A percentile compares a stretch with the other conserved stretches of the same genome.
These are phyloP conservation scores for Progne subis DNA, from an alignment of 2,113 vertebrate genomes.

Conservation along the genomic window DNA sequence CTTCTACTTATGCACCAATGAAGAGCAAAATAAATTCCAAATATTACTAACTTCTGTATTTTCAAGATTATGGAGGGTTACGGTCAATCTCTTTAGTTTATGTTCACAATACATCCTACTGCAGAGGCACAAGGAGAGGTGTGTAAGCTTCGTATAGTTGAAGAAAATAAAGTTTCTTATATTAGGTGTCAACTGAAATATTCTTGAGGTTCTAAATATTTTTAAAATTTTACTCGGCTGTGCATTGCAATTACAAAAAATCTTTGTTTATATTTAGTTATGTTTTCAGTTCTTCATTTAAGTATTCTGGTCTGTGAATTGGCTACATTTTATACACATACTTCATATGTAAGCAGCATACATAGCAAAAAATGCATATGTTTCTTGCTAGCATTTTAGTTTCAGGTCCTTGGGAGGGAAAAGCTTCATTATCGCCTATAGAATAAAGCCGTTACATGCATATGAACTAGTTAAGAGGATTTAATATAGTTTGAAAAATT, in stretches of 20 bases:
- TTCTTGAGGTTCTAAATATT: neutral
- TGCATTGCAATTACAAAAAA: neutral
- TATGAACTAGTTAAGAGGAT: neutral
- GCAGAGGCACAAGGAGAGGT: neutral
- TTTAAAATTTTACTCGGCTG: neutral
- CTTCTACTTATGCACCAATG: neutral
- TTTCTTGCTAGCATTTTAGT: neutral
- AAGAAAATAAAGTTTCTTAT: neutral
- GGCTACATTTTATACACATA: neutral
- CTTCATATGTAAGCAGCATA: neutral
- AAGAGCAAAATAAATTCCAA: neutral
- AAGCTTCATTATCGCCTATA: neutral
- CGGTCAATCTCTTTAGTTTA: neutral
- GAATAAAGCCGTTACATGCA: neutral
- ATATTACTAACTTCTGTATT: neutral
- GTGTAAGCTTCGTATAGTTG: neutral
- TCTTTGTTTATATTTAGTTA: neutral
- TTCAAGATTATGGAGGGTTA: neutral
- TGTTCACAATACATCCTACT: neutral
- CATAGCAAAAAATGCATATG: rapidly evolving
- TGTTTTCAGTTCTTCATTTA: neutral
- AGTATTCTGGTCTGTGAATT: neutral
- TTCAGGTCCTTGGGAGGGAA: neutral
- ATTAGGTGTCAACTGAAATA: neutral
- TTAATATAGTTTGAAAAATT: neutral